phyloP scores from a whole-genome alignment of 2,797 vertebrate genomes.

The Mareca penelope region DNA sequence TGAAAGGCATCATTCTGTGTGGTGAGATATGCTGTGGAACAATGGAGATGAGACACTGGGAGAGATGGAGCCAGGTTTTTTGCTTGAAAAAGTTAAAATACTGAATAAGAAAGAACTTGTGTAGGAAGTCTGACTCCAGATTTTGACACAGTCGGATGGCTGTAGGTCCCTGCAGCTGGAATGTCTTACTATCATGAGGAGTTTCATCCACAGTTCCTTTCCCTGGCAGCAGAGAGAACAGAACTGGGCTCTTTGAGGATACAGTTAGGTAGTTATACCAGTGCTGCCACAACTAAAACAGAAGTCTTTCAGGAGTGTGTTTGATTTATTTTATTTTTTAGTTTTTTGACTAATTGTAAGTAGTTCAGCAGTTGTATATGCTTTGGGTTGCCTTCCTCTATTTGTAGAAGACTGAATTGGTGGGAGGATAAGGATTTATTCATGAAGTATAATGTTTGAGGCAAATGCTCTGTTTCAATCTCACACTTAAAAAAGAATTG shows the following conservation, averaged over 20 bases:
- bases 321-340: background rate
- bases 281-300: background rate
- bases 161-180: background rate
- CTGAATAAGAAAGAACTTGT: background rate
- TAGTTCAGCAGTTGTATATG: background rate
- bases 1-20: background rate
- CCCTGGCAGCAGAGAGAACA: background rate
- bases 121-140: background rate
- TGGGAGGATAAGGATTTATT: background rate
- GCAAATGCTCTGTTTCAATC: conserved; percentile 9
- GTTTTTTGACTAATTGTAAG: conserved; percentile 27
- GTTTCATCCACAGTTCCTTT: background rate
- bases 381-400: background rate
- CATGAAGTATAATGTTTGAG: background rate
- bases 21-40: rapidly evolving
- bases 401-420: conserved; percentile 12
- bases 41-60: background rate
- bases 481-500: conserved; percentile 12
- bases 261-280: background rate
- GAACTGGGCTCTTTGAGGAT: background rate
- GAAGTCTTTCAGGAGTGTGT: background rate
- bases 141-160: background rate
- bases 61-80: rapidly evolving
- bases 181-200: rapidly evolving
- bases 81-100: background rate